These are phyloP conservation scores for Tokudaia tokunoshimensis DNA, from an alignment of 2,797 vertebrate genomes.

Conservation along the genomic window DNA sequence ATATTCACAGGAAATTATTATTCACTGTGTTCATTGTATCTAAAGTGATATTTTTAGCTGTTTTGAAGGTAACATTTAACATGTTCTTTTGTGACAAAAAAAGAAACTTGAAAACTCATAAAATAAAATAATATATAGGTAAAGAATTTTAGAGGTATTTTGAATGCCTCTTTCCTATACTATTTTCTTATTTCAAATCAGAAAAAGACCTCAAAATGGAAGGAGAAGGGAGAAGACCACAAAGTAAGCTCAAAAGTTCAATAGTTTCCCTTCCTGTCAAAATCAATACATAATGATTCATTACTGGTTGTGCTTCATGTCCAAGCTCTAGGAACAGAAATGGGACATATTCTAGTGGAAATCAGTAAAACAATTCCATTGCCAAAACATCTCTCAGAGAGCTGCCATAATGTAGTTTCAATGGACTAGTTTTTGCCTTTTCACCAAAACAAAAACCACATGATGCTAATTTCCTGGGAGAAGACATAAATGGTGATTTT, in stretches of 20 bases:
- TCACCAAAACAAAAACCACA: constrained; percentile 6
- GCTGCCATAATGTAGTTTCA: neutral
- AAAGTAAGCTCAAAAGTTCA: neutral
- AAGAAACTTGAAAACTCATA: neutral
- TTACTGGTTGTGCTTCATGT: constrained; percentile 49
- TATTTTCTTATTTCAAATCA: constrained; percentile 54
- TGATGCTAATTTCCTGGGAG: constrained; percentile 34
- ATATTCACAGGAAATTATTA: neutral
- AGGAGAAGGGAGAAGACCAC: neutral
- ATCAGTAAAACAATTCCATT: constrained; percentile 37
- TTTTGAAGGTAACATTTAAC: constrained; percentile 2
- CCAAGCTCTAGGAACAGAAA: constrained; percentile 13
- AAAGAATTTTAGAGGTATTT: constrained; percentile 44
- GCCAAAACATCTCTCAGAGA: constrained; percentile 48
- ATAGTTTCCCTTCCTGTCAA: constrained; percentile 24
- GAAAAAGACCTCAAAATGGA: neutral
- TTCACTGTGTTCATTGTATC: neutral
- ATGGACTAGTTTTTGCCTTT: constrained; percentile 28
- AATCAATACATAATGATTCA: neutral
- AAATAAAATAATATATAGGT: constrained; percentile 11
- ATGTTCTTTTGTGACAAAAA: neutral
- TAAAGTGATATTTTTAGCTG: constrained; percentile 16
- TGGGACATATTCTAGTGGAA: constrained; percentile 53
- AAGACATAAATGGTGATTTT: constrained; percentile 16
- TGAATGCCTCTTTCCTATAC: constrained; percentile 25